These are phyloP conservation scores for Thalassoma bifasciatum DNA, from an alignment of 2,113 vertebrate species.

Conservation along the genomic window DNA sequence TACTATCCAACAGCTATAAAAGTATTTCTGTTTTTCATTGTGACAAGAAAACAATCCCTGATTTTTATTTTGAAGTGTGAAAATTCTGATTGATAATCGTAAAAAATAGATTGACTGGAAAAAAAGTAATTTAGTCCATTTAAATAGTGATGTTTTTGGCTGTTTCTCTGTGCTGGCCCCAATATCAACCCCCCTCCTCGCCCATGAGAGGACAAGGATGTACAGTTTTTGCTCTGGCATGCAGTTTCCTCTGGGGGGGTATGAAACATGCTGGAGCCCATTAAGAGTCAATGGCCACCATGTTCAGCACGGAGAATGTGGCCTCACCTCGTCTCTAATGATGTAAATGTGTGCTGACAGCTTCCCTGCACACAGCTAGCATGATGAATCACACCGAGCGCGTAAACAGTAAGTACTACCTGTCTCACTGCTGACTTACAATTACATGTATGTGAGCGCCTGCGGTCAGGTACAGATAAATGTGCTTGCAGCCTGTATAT, in stretches of 20 bases:
- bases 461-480: slow-evolving; percentile 44
- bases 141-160: too few species aligned
- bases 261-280: slow-evolving; percentile 69
- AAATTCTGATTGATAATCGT: too few species aligned
- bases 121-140: too few species aligned
- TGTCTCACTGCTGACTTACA: slow-evolving; percentile 56
- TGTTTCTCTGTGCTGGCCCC: too few species aligned
- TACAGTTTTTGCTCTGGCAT: slow-evolving; percentile 61
- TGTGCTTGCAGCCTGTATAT: slow-evolving; percentile 28
- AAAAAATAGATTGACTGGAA: too few species aligned
- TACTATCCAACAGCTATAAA: too few species aligned
- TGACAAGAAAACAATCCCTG: too few species aligned
- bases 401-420: slow-evolving; percentile 60
- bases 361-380: slow-evolving; percentile 44
- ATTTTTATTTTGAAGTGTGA: too few species aligned
- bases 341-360: slow-evolving; percentile 73
- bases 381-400: slow-evolving; percentile 66
- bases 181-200: too few species aligned
- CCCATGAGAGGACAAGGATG: slow-evolving; percentile 20
- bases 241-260: slow-evolving; percentile 57
- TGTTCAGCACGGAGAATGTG: slow-evolving; percentile 73
- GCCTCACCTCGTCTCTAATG: slow-evolving; percentile 68
- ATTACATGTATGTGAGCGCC: slow-evolving; percentile 47
- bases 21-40: too few species aligned
- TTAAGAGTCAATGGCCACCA: slow-evolving; percentile 69